Conservation (phyloP, 2,797 vertebrate species). For the Urosaurus nigricauda region DNA sequence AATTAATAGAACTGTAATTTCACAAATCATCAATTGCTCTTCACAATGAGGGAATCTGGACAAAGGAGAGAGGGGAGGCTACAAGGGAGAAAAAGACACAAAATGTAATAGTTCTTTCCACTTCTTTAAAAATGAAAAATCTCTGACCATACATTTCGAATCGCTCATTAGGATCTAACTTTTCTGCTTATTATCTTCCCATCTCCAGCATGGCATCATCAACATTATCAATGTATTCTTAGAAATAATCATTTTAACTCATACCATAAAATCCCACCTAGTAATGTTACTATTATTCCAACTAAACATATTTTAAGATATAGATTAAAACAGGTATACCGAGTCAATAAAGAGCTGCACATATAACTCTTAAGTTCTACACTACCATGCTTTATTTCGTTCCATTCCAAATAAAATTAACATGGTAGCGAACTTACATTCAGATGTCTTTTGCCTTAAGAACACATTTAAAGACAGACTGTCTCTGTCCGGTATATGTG, state of each 20-base stretch:
- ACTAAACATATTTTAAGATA: background rate
- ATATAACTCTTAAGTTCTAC: background rate
- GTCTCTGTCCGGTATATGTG: background rate
- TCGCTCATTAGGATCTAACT: background rate
- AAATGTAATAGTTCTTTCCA: background rate
- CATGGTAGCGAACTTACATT: background rate
- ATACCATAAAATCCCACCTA: background rate
- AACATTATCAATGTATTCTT: background rate
- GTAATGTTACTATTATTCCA: background rate
- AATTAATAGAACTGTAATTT: slow-evolving; percentile 42
- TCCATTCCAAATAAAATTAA: background rate
- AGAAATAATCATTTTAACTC: background rate
- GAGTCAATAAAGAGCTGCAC: background rate
- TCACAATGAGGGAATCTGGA: background rate
- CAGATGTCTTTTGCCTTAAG: background rate
- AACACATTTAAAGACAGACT: background rate
- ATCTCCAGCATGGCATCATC: background rate
- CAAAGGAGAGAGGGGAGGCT: background rate
- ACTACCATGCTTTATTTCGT: background rate
- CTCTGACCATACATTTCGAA: background rate
- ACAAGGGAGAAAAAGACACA: background rate
- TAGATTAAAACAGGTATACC: background rate
- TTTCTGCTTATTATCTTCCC: background rate
- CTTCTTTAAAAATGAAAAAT: background rate
- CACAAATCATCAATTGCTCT: slow-evolving; percentile 14